These are phyloP conservation scores for Leptosomus discolor DNA, from an alignment of 2,113 vertebrate genomes.

Conservation along the genomic window DNA sequence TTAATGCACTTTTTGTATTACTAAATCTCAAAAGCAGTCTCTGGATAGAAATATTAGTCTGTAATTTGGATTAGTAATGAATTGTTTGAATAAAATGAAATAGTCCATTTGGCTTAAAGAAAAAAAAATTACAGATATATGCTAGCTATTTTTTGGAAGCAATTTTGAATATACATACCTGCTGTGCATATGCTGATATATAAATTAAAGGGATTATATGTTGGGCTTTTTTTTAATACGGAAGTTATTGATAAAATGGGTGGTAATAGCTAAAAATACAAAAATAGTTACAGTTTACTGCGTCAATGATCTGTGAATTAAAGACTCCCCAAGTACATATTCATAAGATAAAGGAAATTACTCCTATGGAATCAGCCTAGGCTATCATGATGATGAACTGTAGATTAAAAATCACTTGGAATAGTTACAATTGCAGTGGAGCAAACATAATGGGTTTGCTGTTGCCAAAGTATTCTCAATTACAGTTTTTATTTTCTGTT, in stretches of 20 bases:
- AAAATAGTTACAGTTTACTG: background rate
- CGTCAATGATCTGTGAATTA: conserved; percentile 1
- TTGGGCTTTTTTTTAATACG: background rate
- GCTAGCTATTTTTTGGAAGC: background rate
- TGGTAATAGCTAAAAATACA: background rate
- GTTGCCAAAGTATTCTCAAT: background rate
- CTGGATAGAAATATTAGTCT: background rate
- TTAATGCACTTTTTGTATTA: background rate
- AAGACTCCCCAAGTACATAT: background rate
- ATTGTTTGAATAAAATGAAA: conserved; percentile 1
- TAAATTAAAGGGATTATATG: background rate
- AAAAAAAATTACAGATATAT: background rate
- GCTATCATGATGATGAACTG: background rate
- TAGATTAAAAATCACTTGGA: conserved; percentile 23
- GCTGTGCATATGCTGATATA: background rate
- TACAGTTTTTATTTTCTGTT: background rate
- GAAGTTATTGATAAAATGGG: background rate
- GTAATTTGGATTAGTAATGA: background rate
- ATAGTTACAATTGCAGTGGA: background rate
- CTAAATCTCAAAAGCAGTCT: background rate
- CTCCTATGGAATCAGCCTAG: background rate
- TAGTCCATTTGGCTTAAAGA: background rate
- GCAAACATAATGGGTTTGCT: background rate
- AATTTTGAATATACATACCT: background rate
- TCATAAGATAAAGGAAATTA: background rate